phyloP scores from a whole-genome alignment of 2,888 invertebrate species.

The Microplitis manilae region DNA sequence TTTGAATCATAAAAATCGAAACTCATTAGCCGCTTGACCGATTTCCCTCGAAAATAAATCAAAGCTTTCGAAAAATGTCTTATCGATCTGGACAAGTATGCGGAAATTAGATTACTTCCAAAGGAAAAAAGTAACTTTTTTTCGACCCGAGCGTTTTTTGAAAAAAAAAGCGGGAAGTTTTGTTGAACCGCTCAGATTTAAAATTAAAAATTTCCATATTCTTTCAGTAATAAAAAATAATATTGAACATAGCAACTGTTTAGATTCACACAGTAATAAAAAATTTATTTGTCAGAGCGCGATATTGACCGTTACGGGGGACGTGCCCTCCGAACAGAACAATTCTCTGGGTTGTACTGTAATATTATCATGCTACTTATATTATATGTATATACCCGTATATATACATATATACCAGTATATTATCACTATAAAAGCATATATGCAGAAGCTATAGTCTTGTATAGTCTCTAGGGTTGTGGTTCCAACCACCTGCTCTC shows the following conservation, averaged over 20 bases:
- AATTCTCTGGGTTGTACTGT: constrained; percentile 55
- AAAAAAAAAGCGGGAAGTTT: no score
- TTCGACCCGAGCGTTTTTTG: no score
- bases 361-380: not conserved
- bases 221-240: not conserved
- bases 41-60: no score
- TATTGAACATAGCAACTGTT: constrained; percentile 45
- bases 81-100: no score
- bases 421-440: not conserved
- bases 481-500: constrained; percentile 19
- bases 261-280: constrained; percentile 65
- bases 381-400: not conserved
- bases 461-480: constrained; percentile 7
- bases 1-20: no score
- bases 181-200: not conserved
- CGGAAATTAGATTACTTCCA: no score
- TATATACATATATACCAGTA: not conserved
- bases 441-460: not conserved
- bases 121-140: no score
- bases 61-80: no score
- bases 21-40: no score
- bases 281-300: constrained; percentile 65
- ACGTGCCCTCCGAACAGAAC: constrained; percentile 58
- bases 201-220: not conserved
- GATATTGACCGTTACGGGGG: constrained; percentile 69